Conservation (phyloP, 2,888 invertebrate species). For the Drosophila ezoana region DNA sequence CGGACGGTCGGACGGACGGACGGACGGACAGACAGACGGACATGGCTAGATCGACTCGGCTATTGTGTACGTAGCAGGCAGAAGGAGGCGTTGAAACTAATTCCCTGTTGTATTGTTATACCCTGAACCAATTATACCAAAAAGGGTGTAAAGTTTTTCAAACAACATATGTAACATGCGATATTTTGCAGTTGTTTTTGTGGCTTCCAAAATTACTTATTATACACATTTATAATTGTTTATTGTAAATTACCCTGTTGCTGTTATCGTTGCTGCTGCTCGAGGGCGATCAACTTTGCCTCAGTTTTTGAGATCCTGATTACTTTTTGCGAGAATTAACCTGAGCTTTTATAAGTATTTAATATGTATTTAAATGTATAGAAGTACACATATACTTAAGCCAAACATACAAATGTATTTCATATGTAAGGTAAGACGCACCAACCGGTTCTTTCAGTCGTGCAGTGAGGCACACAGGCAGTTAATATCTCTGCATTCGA, state of each 20-base stretch:
- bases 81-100: too few species aligned
- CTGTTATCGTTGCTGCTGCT: conserved; percentile 22
- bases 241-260: conserved; percentile 66
- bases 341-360: conserved; percentile 35
- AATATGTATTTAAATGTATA: conserved; percentile 19
- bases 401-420: too few species aligned
- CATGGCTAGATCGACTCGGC: too few species aligned
- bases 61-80: too few species aligned
- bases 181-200: conserved; percentile 29
- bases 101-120: too few species aligned
- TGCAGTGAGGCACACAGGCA: conserved; percentile 20
- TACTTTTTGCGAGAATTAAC: conserved; percentile 53
- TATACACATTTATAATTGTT: conserved; percentile 76
- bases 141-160: too few species aligned
- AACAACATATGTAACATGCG: too few species aligned
- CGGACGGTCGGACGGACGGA: too few species aligned
- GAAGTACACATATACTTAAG: background rate
- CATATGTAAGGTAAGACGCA: conserved; percentile 44
- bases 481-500: conserved; percentile 45
- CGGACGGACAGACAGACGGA: too few species aligned
- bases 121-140: too few species aligned
- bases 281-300: conserved; percentile 79
- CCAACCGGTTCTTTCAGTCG: conserved; percentile 63
- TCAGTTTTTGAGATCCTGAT: conserved; percentile 46
- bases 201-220: conserved; percentile 50